phyloP scores from a whole-genome alignment of 2,113 vertebrate genomes.

The Cebus imitator region DNA sequence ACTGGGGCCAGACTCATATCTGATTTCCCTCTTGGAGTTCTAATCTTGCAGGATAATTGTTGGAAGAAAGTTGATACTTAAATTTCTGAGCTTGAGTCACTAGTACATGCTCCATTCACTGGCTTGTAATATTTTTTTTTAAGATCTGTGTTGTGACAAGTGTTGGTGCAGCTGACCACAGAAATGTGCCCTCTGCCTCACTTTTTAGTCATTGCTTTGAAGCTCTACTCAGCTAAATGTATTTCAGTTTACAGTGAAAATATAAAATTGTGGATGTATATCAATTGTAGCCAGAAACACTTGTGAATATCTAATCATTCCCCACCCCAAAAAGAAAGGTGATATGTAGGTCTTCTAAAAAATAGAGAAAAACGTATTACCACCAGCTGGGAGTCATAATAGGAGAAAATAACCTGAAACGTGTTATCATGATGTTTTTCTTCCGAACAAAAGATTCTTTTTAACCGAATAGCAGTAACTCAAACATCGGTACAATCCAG shows the following conservation, averaged over 20 bases:
- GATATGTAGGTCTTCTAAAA: not conserved
- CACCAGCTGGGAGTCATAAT: too few species aligned
- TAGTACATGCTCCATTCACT: not conserved
- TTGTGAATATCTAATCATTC: not conserved
- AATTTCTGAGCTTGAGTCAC: not conserved
- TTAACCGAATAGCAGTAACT: not conserved
- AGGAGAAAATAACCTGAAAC: not conserved
- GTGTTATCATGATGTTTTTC: not conserved
- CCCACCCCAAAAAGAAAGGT: not conserved
- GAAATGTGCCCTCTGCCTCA: not conserved
- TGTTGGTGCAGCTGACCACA: not conserved
- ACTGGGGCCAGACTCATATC: not conserved
- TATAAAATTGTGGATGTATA: not conserved
- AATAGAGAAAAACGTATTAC: not conserved
- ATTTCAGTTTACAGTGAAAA: conserved; percentile 16
- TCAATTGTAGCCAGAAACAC: not conserved
- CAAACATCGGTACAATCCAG: too few species aligned
- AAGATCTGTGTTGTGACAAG: not conserved
- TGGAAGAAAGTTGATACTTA: not conserved
- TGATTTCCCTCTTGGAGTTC: conserved; percentile 37
- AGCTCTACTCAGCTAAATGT: not conserved
- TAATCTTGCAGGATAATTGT: conserved; percentile 25
- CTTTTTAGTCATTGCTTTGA: not conserved
- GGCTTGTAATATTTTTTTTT: not conserved
- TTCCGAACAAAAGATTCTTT: not conserved